phyloP scores from a whole-genome alignment of 2,113 vertebrate species.

The Amblyornis subalaris region DNA sequence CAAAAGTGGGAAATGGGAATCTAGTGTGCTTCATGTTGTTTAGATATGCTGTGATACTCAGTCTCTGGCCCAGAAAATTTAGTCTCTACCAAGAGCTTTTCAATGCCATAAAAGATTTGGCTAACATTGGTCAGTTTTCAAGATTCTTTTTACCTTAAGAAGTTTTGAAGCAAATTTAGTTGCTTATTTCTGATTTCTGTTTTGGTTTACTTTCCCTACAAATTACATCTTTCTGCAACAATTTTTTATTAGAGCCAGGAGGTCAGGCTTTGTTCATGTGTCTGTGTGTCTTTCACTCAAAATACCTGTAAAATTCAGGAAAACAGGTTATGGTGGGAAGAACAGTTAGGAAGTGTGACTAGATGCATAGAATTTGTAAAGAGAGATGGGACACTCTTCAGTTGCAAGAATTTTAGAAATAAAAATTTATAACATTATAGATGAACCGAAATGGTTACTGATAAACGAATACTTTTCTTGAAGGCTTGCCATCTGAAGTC shows the following conservation, averaged over 20 bases:
- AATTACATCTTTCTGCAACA: not conserved
- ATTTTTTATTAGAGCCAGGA: not conserved
- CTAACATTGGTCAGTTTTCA: not conserved
- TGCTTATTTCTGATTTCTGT: not conserved
- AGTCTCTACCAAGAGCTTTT: not conserved
- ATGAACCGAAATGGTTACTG: not conserved
- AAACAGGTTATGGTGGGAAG: not conserved
- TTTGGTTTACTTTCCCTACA: not conserved
- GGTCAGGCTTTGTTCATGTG: not conserved
- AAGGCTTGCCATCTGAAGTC: slow-evolving; percentile 92
- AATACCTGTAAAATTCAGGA: not conserved
- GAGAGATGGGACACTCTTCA: not conserved
- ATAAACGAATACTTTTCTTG: not conserved
- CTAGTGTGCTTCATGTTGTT: not conserved
- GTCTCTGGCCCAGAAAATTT: not conserved
- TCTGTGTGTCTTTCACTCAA: not conserved
- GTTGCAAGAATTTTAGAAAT: not conserved
- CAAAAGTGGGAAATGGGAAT: not conserved
- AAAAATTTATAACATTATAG: not conserved
- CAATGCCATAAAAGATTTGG: not conserved
- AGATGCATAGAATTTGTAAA: not conserved
- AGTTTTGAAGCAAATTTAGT: not conserved
- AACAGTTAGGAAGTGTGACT: not conserved
- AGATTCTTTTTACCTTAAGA: not conserved
- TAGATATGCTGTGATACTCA: not conserved